Conservation (phyloP, 2,113 vertebrate species). For the Theristicus caerulescens region DNA sequence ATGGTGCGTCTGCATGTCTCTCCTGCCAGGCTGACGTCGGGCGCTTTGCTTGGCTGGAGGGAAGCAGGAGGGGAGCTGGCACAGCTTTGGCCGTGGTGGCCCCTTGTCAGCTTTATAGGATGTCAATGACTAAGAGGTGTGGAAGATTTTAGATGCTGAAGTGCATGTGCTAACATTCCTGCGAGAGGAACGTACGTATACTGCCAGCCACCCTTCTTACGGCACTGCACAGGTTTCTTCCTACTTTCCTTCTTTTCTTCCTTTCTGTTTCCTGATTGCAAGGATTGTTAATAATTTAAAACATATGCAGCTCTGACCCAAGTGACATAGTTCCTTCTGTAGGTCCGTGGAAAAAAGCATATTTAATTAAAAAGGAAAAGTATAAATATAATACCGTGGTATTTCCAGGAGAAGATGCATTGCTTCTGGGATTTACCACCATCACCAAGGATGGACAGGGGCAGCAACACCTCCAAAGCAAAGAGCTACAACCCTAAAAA, state of each 20-base stretch:
- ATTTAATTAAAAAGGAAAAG: neutral
- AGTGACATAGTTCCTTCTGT: neutral
- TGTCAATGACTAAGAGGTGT: neutral
- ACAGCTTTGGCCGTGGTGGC: neutral
- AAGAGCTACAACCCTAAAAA: neutral
- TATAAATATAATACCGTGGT: neutral
- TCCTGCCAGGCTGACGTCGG: neutral
- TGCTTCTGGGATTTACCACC: neutral
- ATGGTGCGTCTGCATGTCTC: accelerated
- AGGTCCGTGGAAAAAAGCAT: neutral
- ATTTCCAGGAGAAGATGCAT: neutral
- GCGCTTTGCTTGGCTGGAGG: neutral
- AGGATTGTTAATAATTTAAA: neutral
- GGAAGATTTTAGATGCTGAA: neutral
- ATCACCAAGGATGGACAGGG: neutral
- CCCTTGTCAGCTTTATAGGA: neutral
- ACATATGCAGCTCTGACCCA: neutral
- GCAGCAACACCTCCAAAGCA: neutral
- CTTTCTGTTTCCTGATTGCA: neutral
- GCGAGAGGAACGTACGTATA: neutral
- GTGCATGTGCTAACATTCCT: neutral
- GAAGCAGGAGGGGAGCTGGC: neutral
- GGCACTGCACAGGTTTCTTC: neutral
- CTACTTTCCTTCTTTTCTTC: neutral
- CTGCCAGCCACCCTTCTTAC: neutral